A percentile compares a stretch with the other conserved stretches of the same genome.
These are phyloP conservation scores for Microtus richardsoni DNA, from an alignment of 2,113 vertebrate genomes.

Conservation along the genomic window DNA sequence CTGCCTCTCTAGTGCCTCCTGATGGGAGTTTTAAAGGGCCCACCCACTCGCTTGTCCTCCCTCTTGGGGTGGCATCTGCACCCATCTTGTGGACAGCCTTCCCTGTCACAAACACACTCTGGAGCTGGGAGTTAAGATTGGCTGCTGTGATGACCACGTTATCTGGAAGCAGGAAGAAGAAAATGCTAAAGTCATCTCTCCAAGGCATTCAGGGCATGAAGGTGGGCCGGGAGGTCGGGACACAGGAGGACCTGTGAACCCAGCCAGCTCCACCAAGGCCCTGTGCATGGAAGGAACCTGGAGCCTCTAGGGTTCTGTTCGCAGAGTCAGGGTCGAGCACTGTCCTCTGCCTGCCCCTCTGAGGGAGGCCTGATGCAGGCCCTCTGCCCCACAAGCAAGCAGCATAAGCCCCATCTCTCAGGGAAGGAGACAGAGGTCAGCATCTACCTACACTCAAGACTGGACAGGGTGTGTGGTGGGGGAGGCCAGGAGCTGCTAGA, in stretches of 20 bases:
- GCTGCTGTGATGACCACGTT: rapidly evolving
- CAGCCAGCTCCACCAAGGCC: not conserved
- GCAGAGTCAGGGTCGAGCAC: rapidly evolving
- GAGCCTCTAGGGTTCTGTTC: not conserved
- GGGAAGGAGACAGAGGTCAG: not conserved
- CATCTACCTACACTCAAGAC: not conserved
- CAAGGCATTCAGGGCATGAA: not conserved
- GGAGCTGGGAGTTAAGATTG: not conserved
- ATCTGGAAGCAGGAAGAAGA: not conserved
- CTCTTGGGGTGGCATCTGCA: too few species aligned
- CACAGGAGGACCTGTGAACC: not conserved
- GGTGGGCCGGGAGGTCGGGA: not conserved
- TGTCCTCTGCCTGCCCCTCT: not conserved
- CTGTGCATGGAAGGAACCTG: not conserved
- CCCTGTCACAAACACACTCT: rapidly evolving
- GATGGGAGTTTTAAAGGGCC: not conserved
- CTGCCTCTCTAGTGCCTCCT: rapidly evolving
- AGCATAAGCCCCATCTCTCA: rapidly evolving
- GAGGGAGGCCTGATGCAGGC: not conserved
- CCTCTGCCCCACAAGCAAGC: not conserved
- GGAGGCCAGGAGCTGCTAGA: not conserved
- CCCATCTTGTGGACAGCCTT: not conserved
- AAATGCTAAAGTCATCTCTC: not conserved
- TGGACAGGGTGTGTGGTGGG: not conserved
- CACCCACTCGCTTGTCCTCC: rapidly evolving